These are phyloP conservation scores for Andrena chrysosceles DNA, from an alignment of 2,888 invertebrate species.

Conservation along the genomic window DNA sequence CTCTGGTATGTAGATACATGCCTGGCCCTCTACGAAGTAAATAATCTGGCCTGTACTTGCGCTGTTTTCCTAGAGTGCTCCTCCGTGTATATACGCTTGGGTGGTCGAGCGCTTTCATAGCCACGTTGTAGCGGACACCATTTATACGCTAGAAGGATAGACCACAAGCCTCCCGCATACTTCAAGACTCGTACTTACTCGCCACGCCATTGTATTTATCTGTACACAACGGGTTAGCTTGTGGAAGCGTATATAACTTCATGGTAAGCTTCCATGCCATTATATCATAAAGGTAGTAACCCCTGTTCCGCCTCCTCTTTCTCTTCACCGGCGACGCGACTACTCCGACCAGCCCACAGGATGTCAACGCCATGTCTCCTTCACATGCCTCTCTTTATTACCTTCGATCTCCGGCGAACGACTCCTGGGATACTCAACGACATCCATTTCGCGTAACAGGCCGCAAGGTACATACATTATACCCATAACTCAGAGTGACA, in stretches of 20 bases:
- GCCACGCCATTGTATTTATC: conserved; percentile 37
- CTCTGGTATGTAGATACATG: conserved; percentile 40
- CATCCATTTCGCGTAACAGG: conserved; percentile 56
- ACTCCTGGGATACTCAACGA: conserved; percentile 64
- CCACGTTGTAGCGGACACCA: conserved; percentile 32
- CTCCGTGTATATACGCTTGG: conserved; percentile 56
- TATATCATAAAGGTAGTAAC: conserved; percentile 74
- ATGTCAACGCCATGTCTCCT: conserved; percentile 68
- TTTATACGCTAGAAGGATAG: conserved; percentile 51
- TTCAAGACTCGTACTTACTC: conserved; percentile 31
- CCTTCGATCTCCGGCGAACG: conserved; percentile 61
- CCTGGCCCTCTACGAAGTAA: conserved; percentile 38
- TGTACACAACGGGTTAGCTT: conserved; percentile 32
- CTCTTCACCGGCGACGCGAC: conserved; percentile 46
- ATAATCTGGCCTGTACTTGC: conserved; percentile 34
- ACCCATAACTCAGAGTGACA: conserved; percentile 16
- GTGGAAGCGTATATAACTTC: conserved; percentile 39
- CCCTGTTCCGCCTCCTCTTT: conserved; percentile 68
- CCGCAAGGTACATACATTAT: conserved; percentile 40
- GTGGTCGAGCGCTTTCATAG: conserved; percentile 59
- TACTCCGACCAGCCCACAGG: conserved; percentile 53
- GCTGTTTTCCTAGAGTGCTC: conserved; percentile 49
- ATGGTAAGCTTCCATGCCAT: conserved; percentile 63
- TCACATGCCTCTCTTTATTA: conserved; percentile 61
- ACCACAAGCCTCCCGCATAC: conserved; percentile 62